phyloP scores from a whole-genome alignment of 2,797 vertebrate species.

The Threskiornis aethiopicus region DNA sequence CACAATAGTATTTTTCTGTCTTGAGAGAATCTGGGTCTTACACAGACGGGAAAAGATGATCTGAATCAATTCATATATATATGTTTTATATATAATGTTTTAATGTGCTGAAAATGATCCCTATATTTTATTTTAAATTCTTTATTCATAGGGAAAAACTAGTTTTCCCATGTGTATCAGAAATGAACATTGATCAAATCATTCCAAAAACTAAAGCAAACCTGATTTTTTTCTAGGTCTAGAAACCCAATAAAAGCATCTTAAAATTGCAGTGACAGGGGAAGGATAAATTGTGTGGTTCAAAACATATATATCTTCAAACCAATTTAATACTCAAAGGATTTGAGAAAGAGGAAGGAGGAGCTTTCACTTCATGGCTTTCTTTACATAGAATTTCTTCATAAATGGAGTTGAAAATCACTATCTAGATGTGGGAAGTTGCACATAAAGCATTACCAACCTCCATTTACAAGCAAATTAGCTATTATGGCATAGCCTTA shows the following conservation, averaged over 20 bases:
- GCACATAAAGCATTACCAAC: constrained; percentile 1
- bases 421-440: neutral
- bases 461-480: constrained; percentile 38
- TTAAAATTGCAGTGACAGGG: neutral
- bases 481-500: neutral
- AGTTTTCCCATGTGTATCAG: neutral
- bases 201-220: neutral
- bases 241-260: neutral
- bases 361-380: neutral
- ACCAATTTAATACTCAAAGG: constrained; percentile 10
- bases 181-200: neutral
- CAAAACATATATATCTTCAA: neutral
- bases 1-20: neutral
- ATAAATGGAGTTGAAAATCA: neutral
- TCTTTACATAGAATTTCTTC: neutral
- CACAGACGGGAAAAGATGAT: neutral
- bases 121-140: neutral
- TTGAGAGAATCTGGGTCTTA: neutral
- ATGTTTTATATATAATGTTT: neutral
- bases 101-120: neutral
- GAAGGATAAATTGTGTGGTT: neutral
- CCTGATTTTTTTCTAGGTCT: neutral
- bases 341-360: neutral
- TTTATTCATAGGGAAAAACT: neutral
- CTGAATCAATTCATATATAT: neutral